Evolutionary conservation across 1,140 invertebrate species (phyloP).

Genomic region (Trissolcus basalis): DNA sequence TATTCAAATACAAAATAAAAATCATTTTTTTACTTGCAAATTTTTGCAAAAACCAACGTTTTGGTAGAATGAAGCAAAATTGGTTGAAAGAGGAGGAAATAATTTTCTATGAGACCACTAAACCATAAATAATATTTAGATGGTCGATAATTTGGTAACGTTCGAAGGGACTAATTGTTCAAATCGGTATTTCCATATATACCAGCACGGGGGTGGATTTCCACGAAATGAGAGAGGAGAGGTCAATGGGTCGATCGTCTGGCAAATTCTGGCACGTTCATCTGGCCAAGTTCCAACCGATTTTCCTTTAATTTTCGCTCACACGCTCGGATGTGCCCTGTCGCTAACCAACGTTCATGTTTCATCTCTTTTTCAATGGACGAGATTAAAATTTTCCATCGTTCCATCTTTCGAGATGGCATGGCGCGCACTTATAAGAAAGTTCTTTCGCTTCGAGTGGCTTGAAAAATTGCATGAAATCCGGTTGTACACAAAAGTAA

Average conservation of each 20-base stretch:
- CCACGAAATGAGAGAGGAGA: background rate
- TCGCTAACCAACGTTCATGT: slow-evolving; percentile 11
- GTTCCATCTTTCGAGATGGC: no score
- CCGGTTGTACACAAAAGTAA: no score
- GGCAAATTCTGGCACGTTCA: slow-evolving; percentile 25
- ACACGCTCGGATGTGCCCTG: slow-evolving; percentile 21
- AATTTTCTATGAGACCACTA: no score
- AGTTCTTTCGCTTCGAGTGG: no score
- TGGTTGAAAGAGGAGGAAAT: no score
- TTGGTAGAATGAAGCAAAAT: no score
- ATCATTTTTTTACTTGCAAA: no score
- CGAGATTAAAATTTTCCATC: no score
- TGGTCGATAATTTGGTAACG: no score
- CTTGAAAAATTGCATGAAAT: background rate
- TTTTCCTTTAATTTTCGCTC: slow-evolving; percentile 18
- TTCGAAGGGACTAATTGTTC: background rate
- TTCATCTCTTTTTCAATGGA: slow-evolving; percentile 10
- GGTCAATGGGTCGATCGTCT: slow-evolving; percentile 35
- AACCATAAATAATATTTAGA: background rate
- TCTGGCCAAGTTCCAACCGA: slow-evolving; percentile 40
- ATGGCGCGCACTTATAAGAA: no score
- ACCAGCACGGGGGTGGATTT: slow-evolving; percentile 10
- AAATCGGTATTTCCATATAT: slow-evolving; percentile 13
- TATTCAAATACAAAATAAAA: no score
- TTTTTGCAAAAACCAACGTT: no score